phyloP scores from a whole-genome alignment of 2,888 invertebrate species.

The Busseola fusca region DNA sequence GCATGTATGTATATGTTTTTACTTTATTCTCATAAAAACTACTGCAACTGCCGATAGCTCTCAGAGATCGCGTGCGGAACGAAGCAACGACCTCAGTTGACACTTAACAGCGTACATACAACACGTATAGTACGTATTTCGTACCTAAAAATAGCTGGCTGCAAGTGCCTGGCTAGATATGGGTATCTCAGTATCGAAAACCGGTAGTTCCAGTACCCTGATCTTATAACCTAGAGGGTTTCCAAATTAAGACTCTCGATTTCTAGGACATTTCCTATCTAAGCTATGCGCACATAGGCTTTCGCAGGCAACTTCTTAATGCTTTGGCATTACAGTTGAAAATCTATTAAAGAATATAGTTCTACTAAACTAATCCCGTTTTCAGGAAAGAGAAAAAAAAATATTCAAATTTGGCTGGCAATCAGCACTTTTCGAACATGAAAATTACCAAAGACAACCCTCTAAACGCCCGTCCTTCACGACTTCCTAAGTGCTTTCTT shows the following conservation, averaged over 20 bases:
- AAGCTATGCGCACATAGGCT: no score
- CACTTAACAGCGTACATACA: conserved; percentile 3
- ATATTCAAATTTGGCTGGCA: no score
- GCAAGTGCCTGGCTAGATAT: conserved; percentile 13
- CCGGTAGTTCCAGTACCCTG: conserved; percentile 16
- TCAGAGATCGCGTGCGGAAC: conserved; percentile 20
- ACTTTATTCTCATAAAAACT: not conserved
- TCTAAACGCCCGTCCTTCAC: no score
- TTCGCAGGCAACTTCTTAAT: no score
- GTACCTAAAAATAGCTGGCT: not conserved
- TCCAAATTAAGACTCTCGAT: not conserved
- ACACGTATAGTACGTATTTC: not conserved
- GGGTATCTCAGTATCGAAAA: not conserved
- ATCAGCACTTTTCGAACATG: no score
- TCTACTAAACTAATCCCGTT: no score
- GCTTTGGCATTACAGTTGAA: no score
- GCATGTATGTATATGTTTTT: not conserved
- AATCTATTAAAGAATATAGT: no score
- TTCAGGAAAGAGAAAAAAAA: no score
- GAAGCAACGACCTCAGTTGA: conserved; percentile 52
- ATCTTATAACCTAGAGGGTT: conserved; percentile 1
- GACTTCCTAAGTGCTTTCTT: no score
- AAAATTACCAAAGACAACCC: no score
- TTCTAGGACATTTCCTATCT: not conserved
- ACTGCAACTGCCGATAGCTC: not conserved